These are phyloP conservation scores for Magallana ariakensis DNA, from an alignment of 1,140 invertebrate genomes.

Conservation along the genomic window DNA sequence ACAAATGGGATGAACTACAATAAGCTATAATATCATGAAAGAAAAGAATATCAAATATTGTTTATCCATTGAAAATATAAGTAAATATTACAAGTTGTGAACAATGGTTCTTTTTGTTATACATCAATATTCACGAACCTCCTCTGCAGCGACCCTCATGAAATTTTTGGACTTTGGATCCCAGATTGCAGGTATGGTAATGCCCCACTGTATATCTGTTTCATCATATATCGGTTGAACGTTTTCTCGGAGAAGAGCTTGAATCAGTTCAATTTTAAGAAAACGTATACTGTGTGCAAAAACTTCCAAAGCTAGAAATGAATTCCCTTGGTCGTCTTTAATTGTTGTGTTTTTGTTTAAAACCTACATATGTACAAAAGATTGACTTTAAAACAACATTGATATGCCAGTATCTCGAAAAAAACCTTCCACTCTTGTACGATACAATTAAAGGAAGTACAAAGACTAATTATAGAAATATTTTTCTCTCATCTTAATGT, in stretches of 20 bases:
- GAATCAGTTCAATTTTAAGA: slow-evolving; percentile 12
- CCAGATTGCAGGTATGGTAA: slow-evolving; percentile 56
- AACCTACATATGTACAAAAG: background rate
- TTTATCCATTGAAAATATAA: too few species aligned
- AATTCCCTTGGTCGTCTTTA: slow-evolving; percentile 37
- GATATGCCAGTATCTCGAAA: too few species aligned
- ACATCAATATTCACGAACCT: background rate
- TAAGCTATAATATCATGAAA: too few species aligned
- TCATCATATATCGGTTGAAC: background rate
- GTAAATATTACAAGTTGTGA: too few species aligned
- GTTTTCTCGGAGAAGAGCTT: background rate
- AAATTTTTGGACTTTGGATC: slow-evolving; percentile 52
- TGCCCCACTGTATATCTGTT: slow-evolving; percentile 38
- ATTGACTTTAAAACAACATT: too few species aligned
- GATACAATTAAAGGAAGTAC: background rate
- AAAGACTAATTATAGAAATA: background rate
- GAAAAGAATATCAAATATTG: too few species aligned
- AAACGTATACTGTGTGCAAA: slow-evolving; percentile 36
- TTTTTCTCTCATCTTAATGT: too few species aligned
- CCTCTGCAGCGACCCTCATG: slow-evolving; percentile 47
- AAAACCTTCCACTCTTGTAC: too few species aligned
- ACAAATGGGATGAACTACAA: too few species aligned
- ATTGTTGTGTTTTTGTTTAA: background rate
- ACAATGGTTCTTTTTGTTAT: too few species aligned
- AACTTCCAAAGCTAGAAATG: slow-evolving; percentile 19